A percentile compares a stretch with the other conserved stretches of the same genome.
These are phyloP conservation scores for Nibea albiflora DNA, from an alignment of 2,113 vertebrate genomes.

Conservation along the genomic window DNA sequence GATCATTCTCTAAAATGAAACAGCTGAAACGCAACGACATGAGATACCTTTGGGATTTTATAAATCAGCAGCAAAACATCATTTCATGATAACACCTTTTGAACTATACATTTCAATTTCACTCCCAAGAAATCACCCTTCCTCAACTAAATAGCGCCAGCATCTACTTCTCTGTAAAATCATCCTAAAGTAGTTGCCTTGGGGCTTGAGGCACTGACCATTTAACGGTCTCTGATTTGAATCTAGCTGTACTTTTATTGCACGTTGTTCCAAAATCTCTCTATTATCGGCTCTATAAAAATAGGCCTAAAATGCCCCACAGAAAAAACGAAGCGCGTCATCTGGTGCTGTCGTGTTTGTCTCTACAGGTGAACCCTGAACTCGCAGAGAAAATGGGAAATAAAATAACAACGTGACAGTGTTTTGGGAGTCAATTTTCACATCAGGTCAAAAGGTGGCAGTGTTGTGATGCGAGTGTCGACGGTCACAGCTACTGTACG, in stretches of 20 bases:
- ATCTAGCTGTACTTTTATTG: not conserved
- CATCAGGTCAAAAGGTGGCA: conserved; percentile 77
- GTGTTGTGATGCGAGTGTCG: conserved; percentile 55
- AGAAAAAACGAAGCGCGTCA: not conserved
- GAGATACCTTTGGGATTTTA: conserved; percentile 1
- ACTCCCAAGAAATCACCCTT: not conserved
- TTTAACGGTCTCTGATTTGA: not conserved
- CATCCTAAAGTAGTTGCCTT: too few species aligned
- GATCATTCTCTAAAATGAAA: not conserved
- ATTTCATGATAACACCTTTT: not conserved
- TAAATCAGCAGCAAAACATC: conserved; percentile 7
- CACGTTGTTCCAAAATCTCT: not conserved
- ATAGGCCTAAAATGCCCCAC: not conserved
- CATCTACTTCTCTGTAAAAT: not conserved
- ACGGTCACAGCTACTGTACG: conserved; percentile 9
- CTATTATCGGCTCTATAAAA: not conserved
- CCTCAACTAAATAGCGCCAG: not conserved
- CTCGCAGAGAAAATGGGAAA: not conserved
- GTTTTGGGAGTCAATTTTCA: conserved; percentile 8
- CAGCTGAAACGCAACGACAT: not conserved
- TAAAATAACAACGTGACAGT: not conserved
- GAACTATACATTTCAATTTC: not conserved
- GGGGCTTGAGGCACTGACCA: not conserved
- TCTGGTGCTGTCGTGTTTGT: not conserved
- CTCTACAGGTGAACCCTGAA: conserved; percentile 4